phyloP scores from a whole-genome alignment of 2,888 invertebrate species.

The Phytoseiulus persimilis region DNA sequence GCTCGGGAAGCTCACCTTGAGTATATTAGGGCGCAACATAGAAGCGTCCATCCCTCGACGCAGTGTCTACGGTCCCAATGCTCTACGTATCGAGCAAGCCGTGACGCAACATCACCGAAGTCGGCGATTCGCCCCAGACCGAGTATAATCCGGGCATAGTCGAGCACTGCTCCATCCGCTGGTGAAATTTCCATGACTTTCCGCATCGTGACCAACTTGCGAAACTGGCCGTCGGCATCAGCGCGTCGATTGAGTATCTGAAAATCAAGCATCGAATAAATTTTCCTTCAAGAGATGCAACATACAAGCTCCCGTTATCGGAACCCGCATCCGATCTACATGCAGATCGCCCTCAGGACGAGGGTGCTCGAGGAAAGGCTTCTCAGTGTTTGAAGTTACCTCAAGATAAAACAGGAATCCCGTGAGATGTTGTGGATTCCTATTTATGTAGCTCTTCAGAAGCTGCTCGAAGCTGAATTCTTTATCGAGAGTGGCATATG shows the following conservation, averaged over 20 bases:
- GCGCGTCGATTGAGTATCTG: background rate
- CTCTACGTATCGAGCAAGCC: slow-evolving; percentile 15
- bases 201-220: background rate
- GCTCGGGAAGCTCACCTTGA: background rate
- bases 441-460: background rate
- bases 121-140: slow-evolving; percentile 1
- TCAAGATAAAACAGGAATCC: slow-evolving; percentile 27
- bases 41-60: background rate
- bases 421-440: slow-evolving; percentile 14
- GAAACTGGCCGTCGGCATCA: slow-evolving; percentile 11
- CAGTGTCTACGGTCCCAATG: slow-evolving; percentile 16
- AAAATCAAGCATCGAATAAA: no score
- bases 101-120: background rate
- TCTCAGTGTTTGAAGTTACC: background rate
- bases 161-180: background rate
- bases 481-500: background rate
- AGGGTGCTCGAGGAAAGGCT: no score
- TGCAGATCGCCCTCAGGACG: no score
- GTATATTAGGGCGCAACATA: background rate
- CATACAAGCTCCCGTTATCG: no score
- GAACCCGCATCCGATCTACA: no score
- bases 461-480: slow-evolving; percentile 6
- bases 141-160: background rate
- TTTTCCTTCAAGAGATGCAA: no score
- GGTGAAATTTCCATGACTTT: slow-evolving; percentile 19